These are phyloP conservation scores for Bagarius yarrelli DNA, from an alignment of 2,113 vertebrate species.

Conservation along the genomic window DNA sequence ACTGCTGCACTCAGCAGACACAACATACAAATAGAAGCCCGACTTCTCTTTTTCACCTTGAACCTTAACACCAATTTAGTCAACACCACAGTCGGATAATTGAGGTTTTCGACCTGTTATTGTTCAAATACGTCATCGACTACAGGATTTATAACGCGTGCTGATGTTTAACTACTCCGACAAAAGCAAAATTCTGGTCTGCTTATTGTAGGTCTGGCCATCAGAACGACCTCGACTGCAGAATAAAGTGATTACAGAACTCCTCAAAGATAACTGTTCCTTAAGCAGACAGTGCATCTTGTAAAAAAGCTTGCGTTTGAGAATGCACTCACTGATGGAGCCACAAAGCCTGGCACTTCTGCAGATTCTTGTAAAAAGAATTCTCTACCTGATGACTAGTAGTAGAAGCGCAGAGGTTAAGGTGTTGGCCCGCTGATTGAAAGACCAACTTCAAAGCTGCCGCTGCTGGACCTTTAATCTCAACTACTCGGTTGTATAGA, in stretches of 20 bases:
- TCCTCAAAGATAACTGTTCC: background rate
- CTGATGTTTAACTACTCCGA: background rate
- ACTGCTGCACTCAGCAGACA: background rate
- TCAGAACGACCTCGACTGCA: background rate
- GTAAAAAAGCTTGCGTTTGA: background rate
- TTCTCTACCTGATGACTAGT: no score
- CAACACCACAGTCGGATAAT: background rate
- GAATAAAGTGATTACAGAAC: conserved; percentile 4
- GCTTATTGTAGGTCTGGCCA: background rate
- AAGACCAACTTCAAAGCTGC: no score
- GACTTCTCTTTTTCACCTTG: background rate
- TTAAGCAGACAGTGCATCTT: background rate
- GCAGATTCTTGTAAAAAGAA: no score
- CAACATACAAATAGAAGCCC: background rate
- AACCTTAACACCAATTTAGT: background rate
- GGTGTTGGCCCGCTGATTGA: no score
- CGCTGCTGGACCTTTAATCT: no score
- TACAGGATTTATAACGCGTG: no score
- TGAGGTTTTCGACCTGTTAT: background rate
- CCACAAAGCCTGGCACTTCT: background rate
- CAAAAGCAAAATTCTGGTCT: background rate
- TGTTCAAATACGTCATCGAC: no score
- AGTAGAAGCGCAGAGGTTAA: no score
- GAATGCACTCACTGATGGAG: background rate
- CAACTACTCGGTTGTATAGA: no score